These are phyloP conservation scores for Ormyrus pomaceus DNA, from an alignment of 2,888 invertebrate species.

Conservation along the genomic window DNA sequence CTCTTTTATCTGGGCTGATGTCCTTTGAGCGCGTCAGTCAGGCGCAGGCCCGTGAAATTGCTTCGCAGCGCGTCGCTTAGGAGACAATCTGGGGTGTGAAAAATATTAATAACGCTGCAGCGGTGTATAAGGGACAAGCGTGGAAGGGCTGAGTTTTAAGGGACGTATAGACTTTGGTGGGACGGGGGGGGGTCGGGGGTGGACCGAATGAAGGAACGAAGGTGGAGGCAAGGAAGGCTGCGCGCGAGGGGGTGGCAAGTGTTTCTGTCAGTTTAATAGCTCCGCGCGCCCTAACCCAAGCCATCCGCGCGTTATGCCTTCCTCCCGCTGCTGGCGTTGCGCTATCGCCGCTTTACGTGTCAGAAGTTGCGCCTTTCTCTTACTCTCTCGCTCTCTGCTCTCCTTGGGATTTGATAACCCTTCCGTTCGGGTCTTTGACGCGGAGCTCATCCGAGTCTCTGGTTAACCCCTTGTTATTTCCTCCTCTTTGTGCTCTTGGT, in stretches of 20 bases:
- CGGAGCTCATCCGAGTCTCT: background rate
- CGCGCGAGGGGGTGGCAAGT: constrained; percentile 73
- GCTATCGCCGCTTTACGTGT: constrained; percentile 74
- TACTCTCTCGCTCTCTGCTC: constrained; percentile 27
- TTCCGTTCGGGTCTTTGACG: constrained; percentile 59
- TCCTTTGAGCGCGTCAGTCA: constrained; percentile 70
- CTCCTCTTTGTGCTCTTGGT: too few relatives aligned
- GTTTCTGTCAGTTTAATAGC: constrained; percentile 77
- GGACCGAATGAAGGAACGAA: constrained; percentile 41
- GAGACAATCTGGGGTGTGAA: constrained; percentile 74
- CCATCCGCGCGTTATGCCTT: constrained; percentile 61
- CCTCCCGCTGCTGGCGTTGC: constrained; percentile 65
- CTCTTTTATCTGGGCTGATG: constrained; percentile 62
- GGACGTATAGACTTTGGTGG: background rate
- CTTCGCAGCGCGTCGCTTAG: constrained; percentile 61
- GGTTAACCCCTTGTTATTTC: background rate
- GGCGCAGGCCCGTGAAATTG: constrained; percentile 71
- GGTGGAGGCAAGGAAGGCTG: constrained; percentile 58
- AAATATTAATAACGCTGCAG: constrained; percentile 72
- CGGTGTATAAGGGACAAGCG: constrained; percentile 25
- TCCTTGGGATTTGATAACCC: constrained; percentile 72
- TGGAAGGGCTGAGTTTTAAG: constrained; percentile 14
- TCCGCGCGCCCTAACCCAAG: constrained; percentile 66
- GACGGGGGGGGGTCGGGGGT: constrained; percentile 49
- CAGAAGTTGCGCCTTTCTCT: constrained; percentile 69